Evolutionary conservation across 2,797 vertebrate genomes (phyloP).

Genomic region (Crenichthys baileyi): DNA sequence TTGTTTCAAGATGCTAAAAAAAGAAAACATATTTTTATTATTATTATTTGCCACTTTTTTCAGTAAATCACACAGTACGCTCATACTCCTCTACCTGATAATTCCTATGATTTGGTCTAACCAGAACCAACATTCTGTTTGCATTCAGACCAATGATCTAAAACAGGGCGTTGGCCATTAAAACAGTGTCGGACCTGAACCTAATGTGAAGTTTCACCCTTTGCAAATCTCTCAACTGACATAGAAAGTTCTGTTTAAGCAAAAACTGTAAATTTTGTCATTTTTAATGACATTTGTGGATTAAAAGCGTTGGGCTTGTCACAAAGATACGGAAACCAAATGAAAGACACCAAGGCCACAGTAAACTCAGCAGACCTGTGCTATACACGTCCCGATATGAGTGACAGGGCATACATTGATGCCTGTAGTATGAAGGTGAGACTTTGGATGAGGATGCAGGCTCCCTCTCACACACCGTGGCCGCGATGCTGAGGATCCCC

Average conservation of each 20-base stretch:
- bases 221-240: neutral
- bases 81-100: neutral
- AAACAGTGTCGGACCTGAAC: neutral
- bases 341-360: neutral
- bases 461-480: constrained; percentile 28
- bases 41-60: neutral
- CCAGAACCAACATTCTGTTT: neutral
- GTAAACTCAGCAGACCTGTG: neutral
- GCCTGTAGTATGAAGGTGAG: neutral
- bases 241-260: neutral
- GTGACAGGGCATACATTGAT: neutral
- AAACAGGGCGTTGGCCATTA: too few species aligned
- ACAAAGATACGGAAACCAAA: neutral
- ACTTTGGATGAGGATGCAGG: constrained; percentile 22
- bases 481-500: constrained; percentile 60
- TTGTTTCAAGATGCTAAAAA: neutral
- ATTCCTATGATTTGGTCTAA: neutral
- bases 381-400: neutral
- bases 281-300: neutral
- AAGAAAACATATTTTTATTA: neutral
- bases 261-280: neutral
- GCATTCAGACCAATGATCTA: neutral
- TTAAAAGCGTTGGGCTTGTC: neutral
- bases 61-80: neutral
- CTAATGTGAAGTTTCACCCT: neutral